phyloP scores from a whole-genome alignment of 1,140 invertebrate species.

The Penaeus chinensis region DNA sequence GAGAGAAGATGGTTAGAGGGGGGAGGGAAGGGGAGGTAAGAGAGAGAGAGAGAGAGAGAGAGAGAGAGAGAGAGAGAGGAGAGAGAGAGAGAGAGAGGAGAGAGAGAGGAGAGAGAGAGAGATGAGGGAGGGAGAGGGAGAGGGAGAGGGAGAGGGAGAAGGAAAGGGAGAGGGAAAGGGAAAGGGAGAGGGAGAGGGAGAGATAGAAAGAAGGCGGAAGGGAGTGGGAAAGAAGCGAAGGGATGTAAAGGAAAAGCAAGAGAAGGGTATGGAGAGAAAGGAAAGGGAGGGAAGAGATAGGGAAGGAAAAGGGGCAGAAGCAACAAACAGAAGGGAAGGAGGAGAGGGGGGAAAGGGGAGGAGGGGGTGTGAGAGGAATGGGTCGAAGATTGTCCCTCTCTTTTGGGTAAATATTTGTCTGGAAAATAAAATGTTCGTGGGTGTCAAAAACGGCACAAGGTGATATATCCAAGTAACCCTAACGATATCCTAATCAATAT shows the following conservation, averaged over 20 bases:
- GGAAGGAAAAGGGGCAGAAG: neutral
- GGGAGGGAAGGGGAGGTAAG: neutral
- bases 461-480: no score
- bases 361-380: no score
- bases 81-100: neutral
- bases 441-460: no score
- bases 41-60: slow-evolving; percentile 19
- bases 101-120: neutral
- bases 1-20: neutral
- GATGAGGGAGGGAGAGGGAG: neutral
- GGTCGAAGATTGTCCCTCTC: no score
- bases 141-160: no score
- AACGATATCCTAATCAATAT: no score
- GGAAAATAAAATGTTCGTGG: no score
- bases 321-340: neutral
- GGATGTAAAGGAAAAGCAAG: neutral
- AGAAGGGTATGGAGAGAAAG: neutral
- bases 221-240: neutral
- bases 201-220: neutral
- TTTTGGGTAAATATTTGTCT: no score
- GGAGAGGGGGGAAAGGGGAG: no score
- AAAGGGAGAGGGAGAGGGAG: no score
- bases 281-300: neutral
- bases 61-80: slow-evolving; percentile 23
- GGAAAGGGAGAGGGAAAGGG: no score